Evolutionary conservation across 2,113 vertebrate genomes (phyloP), one percentile per base, ranked within the genome.

Genomic region (Thermophis baileyi): DNA sequence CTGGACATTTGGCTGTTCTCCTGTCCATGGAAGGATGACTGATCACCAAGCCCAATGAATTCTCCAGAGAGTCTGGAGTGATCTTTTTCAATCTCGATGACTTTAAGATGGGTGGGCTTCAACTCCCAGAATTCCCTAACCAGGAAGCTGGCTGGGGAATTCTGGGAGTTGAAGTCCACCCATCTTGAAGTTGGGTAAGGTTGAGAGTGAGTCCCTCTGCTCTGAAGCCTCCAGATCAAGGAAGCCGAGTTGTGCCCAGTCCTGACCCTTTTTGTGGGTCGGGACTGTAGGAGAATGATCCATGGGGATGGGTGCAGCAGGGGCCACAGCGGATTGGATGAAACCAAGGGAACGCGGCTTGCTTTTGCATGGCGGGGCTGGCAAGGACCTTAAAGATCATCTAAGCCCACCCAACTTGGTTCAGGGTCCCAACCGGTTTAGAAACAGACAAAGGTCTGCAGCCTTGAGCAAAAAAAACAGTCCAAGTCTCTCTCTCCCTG

Each of bases 401-500:
- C 35, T 44, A 81, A 57, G 55, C 35, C 35, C 18, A 22, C 35
- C n/a, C 30, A 74, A 16, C 11, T n/a, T 8, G 6, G 35, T 40
- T 20, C 69, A 81, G n/a, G 4, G 60, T 69, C 27, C 60, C 60
- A 69, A 69, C 11, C 0, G 30, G 30, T 27, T 60, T 25, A 60
- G 57, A 60, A 60, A 60, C 25, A 1, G 25, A 27, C 10, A 8
- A 69, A 63, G n/a, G 11, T 69, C 69, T 20, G n/a, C n/a, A 40
- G 18, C 18, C 35, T 40, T 18, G 6, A 44, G 74, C 35, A 44
- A 44, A 74, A 14, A 35, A 74, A 74, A 4, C 6, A 35, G 16
- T 18, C 30, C 0, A 1, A 35, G 1, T 18, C 16, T 18, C n/a
- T 7, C 69, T n/a, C n/a, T n/a, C n/a, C 16, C 4, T 1, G 30